Conservation (phyloP, 1,140 invertebrate species). For the Megalonaias nervosa region DNA sequence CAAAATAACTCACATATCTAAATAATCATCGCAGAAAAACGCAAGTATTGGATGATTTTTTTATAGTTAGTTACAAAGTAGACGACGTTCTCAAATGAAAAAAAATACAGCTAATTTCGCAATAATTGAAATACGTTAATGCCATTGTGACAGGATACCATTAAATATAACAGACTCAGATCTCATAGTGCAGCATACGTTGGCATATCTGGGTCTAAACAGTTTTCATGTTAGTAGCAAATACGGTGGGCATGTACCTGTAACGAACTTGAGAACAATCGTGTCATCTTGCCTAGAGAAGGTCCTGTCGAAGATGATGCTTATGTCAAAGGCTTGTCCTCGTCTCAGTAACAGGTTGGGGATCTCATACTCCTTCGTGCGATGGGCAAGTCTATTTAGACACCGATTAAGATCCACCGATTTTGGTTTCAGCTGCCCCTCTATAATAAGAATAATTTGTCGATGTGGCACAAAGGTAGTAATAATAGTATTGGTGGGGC, state of each 20-base stretch:
- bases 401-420: conserved; percentile 56
- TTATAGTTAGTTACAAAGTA: neutral
- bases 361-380: conserved; percentile 58
- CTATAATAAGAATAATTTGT: conserved; percentile 32
- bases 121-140: neutral
- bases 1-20: no score
- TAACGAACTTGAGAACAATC: conserved; percentile 60
- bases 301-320: conserved; percentile 54
- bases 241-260: conserved; percentile 44
- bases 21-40: no score
- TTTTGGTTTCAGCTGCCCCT: conserved; percentile 55
- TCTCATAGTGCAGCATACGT: neutral
- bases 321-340: conserved; percentile 59
- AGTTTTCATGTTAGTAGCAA: neutral
- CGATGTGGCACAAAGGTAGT: neutral
- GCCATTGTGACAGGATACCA: neutral
- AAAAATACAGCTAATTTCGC: neutral
- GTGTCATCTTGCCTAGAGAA: conserved; percentile 49
- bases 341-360: conserved; percentile 60
- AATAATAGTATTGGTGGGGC: no score
- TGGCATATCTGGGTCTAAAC: neutral
- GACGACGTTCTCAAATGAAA: neutral
- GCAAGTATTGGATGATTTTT: no score
- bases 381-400: conserved; percentile 54
- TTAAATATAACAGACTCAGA: neutral